These are phyloP conservation scores for Myopa testacea DNA, from an alignment of 2,888 invertebrate genomes.

Conservation along the genomic window DNA sequence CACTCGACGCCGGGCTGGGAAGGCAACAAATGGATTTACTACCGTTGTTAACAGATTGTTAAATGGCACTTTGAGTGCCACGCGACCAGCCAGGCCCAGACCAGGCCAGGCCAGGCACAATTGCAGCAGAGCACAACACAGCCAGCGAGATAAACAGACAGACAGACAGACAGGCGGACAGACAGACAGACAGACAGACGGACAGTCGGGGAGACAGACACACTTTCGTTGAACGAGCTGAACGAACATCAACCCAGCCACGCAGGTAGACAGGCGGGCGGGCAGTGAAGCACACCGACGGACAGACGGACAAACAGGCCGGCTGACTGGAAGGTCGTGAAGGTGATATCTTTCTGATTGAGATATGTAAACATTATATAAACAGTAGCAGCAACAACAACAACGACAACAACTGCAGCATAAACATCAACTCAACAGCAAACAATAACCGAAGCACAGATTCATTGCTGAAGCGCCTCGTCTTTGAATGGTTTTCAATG, in stretches of 20 bases:
- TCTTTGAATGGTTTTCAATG: slow-evolving; percentile 20
- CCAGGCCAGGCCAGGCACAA: background rate
- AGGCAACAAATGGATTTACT: slow-evolving; percentile 54
- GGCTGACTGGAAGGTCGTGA: slow-evolving; percentile 46
- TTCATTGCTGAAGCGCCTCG: slow-evolving; percentile 22
- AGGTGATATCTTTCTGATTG: slow-evolving; percentile 50
- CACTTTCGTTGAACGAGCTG: background rate
- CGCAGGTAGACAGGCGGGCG: background rate
- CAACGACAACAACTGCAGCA: slow-evolving; percentile 35
- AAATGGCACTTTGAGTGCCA: slow-evolving; percentile 51
- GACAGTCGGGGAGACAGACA: background rate
- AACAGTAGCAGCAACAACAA: slow-evolving; percentile 38
- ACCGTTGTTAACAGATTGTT: slow-evolving; percentile 56
- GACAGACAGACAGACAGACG: background rate
- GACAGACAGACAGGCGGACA: too few relatives aligned
- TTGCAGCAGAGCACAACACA: background rate
- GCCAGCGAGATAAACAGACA: slow-evolving; percentile 1
- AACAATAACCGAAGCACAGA: slow-evolving; percentile 41
- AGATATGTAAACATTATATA: slow-evolving; percentile 40
- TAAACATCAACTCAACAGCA: slow-evolving; percentile 29
- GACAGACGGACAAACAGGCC: slow-evolving; percentile 24
- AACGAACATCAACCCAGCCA: slow-evolving; percentile 13
- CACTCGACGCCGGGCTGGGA: background rate
- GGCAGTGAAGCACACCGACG: slow-evolving; percentile 3
- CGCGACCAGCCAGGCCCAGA: slow-evolving; percentile 37